A percentile compares a stretch with the other conserved stretches of the same genome.
phyloP scores from a whole-genome alignment of 2,888 invertebrate species.

The Cetonia aurata region DNA sequence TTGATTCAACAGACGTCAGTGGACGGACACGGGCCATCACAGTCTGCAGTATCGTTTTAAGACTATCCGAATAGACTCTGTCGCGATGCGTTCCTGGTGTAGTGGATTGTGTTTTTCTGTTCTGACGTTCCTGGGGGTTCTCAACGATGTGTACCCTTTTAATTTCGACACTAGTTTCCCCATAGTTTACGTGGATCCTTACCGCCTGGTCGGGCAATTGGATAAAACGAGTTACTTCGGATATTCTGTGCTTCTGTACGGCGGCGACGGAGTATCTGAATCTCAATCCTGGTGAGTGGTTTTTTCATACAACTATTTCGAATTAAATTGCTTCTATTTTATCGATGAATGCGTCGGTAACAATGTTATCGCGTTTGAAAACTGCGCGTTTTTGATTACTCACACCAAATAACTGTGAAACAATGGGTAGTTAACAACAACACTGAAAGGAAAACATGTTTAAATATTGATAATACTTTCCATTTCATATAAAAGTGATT shows the following conservation, averaged over 20 bases:
- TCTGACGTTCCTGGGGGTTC: not conserved
- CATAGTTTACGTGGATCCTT: slow-evolving; percentile 57
- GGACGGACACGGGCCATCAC: too few species aligned
- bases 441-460: not conserved
- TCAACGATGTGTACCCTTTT: slow-evolving; percentile 48
- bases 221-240: slow-evolving; percentile 61
- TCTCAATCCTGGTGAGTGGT: slow-evolving; percentile 57
- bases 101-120: too few species aligned
- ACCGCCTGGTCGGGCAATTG: slow-evolving; percentile 9
- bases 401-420: not conserved
- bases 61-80: too few species aligned
- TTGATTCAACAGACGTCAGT: not conserved
- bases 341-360: not conserved
- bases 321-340: not conserved
- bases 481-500: too few species aligned
- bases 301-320: not conserved
- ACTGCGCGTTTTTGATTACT: not conserved
- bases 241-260: slow-evolving; percentile 60
- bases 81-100: too few species aligned
- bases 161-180: slow-evolving; percentile 59
- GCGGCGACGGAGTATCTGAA: slow-evolving; percentile 41
- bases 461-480: too few species aligned
- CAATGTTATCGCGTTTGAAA: not conserved
- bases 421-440: not conserved
- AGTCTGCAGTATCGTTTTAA: too few species aligned